Percentiles rank a stretch among this genome's conserved stretches.
Evolutionary conservation across 2,113 vertebrate species (phyloP).

Genomic region (Scytalopus superciliaris): DNA sequence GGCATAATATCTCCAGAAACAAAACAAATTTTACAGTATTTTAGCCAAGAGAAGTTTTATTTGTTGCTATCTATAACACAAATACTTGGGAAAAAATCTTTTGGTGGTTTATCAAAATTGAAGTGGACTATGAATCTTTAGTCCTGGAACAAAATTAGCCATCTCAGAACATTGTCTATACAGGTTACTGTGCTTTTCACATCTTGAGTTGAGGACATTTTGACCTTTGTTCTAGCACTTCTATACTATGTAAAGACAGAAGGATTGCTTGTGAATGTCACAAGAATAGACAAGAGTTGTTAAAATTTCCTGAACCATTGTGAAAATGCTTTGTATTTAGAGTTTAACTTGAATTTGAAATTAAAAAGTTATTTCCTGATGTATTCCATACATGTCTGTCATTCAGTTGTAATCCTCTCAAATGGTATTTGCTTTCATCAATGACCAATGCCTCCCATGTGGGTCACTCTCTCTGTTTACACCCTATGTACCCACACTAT

Average conservation of each 20-base stretch:
- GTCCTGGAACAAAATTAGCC: background rate
- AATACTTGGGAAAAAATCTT: background rate
- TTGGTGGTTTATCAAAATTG: background rate
- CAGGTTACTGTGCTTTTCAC: background rate
- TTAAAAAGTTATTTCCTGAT: background rate
- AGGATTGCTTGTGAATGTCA: background rate
- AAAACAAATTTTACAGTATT: background rate
- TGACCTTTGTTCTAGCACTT: background rate
- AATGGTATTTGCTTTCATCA: background rate
- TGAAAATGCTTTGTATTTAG: background rate
- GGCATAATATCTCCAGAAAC: background rate
- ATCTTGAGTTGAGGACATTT: background rate
- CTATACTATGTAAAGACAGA: background rate
- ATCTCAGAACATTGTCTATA: background rate
- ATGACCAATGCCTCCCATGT: rapidly evolving
- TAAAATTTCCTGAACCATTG: background rate
- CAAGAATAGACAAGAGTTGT: background rate
- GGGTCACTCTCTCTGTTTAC: background rate
- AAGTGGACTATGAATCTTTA: background rate
- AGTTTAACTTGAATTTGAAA: background rate
- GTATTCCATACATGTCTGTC: background rate
- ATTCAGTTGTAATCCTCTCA: background rate
- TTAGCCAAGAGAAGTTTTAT: background rate
- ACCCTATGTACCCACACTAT: background rate
- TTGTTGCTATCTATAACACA: background rate